Base-by-base conservation (phyloP, 2,888 invertebrate genomes). In the Rapana venosa region DNA sequence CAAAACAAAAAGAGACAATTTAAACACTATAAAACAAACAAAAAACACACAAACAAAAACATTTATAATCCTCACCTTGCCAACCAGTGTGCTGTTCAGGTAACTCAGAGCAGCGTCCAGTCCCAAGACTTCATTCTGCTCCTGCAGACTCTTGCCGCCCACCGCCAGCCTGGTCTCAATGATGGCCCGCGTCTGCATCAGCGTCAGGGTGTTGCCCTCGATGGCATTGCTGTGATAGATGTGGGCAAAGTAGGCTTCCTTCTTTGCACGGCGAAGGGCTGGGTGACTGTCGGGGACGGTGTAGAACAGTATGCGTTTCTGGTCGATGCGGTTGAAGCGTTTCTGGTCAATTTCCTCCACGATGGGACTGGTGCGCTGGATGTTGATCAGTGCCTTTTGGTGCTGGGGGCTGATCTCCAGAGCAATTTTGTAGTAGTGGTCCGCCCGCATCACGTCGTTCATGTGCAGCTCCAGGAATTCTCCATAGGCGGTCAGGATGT, bases 161-260 rank as follows among this genome's bases (percentile, higher is more conserved):
- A 98, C 96, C 13, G 97, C 97, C 92, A 97, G 97, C 83, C 98
- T 97, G 0, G 99, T 99, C 96, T 99, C 99, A 36, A 99, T 97
- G 91, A 99, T 97, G 90, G 98, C 98, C 92, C 99, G 97, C 0
- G 99, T 98, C 96, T 99, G 98, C 36, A 98, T 97, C 81, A 99
- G 97, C 4, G 98, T 98, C 98, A 99, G 98, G 0, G 99, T 99
- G 95, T 99, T 99, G 0, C 99, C 99, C 96, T 99, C 99, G 92
- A 99, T 98, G 47, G 98, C 99, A 35, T 98, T 99, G 0, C 99
- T 98, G 95, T 99, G 99, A 96, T 99, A 99, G 92, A 99, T 98
- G 95, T 99, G 98, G 93, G 97, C 96, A 96, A 98, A 99, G 96
- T 99, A 99, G 1, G 98, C 98, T 96, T 99, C 99, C 95, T 98